Conservation (phyloP, 2,888 invertebrate genomes). For the Pseudoips prasinana region DNA sequence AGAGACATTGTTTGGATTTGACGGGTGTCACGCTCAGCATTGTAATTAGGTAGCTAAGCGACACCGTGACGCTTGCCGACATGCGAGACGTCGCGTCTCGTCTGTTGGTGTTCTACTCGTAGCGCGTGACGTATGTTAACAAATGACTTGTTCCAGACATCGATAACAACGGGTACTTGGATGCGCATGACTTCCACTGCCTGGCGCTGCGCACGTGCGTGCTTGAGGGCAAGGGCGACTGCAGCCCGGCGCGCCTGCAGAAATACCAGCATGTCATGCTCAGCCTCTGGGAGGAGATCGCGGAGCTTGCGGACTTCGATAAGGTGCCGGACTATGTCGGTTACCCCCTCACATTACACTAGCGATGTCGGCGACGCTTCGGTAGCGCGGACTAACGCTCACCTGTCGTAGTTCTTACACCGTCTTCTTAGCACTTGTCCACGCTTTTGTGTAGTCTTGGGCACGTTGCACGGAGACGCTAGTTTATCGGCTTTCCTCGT, state of each 20-base stretch:
- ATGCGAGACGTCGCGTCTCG: too few species aligned
- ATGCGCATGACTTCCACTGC: conserved; percentile 91
- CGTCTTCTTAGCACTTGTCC: conserved; percentile 9
- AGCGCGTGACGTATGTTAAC: too few species aligned
- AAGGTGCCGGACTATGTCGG: conserved; percentile 86
- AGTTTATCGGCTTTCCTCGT: not conserved
- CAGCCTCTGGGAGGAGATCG: conserved; percentile 92
- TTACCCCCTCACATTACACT: conserved; percentile 52
- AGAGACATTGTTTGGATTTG: too few species aligned
- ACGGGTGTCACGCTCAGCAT: too few species aligned
- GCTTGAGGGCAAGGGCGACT: conserved; percentile 91
- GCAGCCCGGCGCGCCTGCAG: conserved; percentile 85
- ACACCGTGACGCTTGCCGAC: too few species aligned
- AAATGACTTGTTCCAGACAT: conserved; percentile 82
- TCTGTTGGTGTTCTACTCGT: too few species aligned
- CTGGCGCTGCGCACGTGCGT: conserved; percentile 90
- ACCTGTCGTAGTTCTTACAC: conserved; percentile 24
- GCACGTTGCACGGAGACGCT: conserved; percentile 17
- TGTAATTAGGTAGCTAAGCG: too few species aligned
- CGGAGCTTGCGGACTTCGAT: conserved; percentile 92
- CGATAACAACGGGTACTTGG: conserved; percentile 92
- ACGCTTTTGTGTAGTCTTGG: conserved; percentile 21
- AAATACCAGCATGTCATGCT: conserved; percentile 92
- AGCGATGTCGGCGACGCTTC: conserved; percentile 48
- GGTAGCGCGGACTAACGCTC: conserved; percentile 37